Evolutionary conservation across 2,113 vertebrate species (phyloP).

Genomic region (Platanista minor): DNA sequence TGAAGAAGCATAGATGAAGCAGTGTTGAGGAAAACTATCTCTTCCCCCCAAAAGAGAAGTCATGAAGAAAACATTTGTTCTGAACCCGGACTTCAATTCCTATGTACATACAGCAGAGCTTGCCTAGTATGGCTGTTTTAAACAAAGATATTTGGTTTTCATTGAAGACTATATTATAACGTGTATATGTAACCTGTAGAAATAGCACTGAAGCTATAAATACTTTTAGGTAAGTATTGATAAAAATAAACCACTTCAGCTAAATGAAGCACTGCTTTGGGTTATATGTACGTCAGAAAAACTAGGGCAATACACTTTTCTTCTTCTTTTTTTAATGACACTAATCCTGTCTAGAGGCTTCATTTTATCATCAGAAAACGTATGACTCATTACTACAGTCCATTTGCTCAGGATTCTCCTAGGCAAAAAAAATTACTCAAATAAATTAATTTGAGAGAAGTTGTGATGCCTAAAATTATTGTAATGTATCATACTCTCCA

Average conservation of each 20-base stretch:
- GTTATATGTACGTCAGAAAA: background rate
- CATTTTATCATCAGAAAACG: background rate
- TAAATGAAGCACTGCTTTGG: background rate
- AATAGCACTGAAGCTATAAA: background rate
- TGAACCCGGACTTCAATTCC: background rate
- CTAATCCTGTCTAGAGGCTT: background rate
- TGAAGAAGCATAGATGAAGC: background rate
- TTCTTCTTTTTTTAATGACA: background rate
- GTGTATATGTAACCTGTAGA: background rate
- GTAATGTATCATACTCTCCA: background rate
- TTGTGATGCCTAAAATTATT: background rate
- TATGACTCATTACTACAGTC: background rate
- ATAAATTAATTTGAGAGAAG: slow-evolving; percentile 18
- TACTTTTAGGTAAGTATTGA: background rate
- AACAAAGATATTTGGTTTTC: background rate
- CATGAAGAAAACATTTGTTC: background rate
- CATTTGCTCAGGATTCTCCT: background rate
- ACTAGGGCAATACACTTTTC: background rate
- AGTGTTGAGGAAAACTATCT: background rate
- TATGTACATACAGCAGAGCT: background rate
- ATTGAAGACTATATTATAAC: background rate
- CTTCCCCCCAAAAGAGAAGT: background rate
- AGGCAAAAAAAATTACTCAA: background rate
- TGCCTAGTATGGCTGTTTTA: background rate
- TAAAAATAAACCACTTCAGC: background rate